Conservation (phyloP, 2,888 invertebrate genomes). For the Chalcosyrphus nemorum region DNA sequence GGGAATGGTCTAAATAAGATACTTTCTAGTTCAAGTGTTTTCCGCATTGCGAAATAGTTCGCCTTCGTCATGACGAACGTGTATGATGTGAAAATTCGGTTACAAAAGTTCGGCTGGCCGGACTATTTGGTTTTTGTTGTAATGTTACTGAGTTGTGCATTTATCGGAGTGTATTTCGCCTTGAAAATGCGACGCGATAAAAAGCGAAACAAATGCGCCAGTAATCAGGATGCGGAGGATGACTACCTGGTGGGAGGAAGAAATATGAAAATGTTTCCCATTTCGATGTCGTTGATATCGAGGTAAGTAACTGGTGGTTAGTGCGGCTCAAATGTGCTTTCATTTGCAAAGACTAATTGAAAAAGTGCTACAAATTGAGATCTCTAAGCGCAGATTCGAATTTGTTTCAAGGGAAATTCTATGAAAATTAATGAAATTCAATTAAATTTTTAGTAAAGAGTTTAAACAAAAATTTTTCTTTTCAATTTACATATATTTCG, state of each 20-base stretch:
- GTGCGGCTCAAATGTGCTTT: background rate
- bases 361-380: no score
- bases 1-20: slow-evolving; percentile 26
- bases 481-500: no score
- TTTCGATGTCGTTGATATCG: slow-evolving; percentile 88
- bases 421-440: no score
- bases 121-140: slow-evolving; percentile 91
- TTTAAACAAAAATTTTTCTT: no score
- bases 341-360: background rate
- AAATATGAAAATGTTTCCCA: slow-evolving; percentile 87
- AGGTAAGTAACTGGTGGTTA: slow-evolving; percentile 82
- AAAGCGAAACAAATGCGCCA: slow-evolving; percentile 78
- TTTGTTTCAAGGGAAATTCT: no score
- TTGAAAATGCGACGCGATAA: slow-evolving; percentile 84
- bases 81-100: slow-evolving; percentile 81
- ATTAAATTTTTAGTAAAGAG: no score
- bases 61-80: slow-evolving; percentile 77
- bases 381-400: no score
- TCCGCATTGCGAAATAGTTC: background rate
- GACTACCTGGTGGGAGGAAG: slow-evolving; percentile 87
- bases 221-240: slow-evolving; percentile 82
- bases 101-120: slow-evolving; percentile 87
- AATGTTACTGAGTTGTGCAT: slow-evolving; percentile 90
- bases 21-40: background rate
- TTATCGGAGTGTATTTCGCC: slow-evolving; percentile 92